Evolutionary conservation across 2,888 invertebrate species (phyloP).

Genomic region (Acleris laterana): DNA sequence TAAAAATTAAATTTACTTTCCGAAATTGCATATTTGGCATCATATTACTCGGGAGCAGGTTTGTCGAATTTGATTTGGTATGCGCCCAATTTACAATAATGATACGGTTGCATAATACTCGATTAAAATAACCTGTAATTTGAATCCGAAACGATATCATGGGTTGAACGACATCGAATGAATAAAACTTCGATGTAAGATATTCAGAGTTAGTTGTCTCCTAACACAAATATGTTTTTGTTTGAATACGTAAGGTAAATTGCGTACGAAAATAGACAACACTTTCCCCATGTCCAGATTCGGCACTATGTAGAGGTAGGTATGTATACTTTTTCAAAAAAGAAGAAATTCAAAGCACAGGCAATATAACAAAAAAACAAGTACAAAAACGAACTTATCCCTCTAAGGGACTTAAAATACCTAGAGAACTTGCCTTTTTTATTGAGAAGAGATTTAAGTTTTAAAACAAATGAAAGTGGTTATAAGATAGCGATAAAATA

Average conservation of each 20-base stretch:
- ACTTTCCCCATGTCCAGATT: too few species aligned
- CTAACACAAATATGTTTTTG: constrained; percentile 1
- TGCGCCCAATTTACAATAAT: constrained; percentile 24
- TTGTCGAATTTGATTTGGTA: constrained; percentile 14
- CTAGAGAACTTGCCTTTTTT: too few species aligned
- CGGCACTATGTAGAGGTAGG: too few species aligned
- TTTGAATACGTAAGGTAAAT: not conserved
- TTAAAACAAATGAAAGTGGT: too few species aligned
- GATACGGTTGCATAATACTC: constrained; percentile 26
- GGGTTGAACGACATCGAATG: constrained; percentile 12
- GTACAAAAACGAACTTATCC: too few species aligned
- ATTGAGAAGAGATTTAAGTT: too few species aligned
- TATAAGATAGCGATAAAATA: too few species aligned
- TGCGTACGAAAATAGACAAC: not conserved
- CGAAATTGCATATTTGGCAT: not conserved
- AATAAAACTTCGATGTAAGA: constrained; percentile 5
- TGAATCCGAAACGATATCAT: constrained; percentile 9
- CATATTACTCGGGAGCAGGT: not conserved
- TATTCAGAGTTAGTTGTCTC: not conserved
- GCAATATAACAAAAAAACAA: too few species aligned
- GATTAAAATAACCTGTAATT: constrained; percentile 30
- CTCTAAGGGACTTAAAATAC: too few species aligned
- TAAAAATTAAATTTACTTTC: not conserved
- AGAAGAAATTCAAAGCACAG: too few species aligned
- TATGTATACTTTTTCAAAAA: too few species aligned